Evolutionary conservation across 2,888 invertebrate species (phyloP), one percentile per base, ranked within the genome.

Genomic region (Polydrusus tereticollis): DNA sequence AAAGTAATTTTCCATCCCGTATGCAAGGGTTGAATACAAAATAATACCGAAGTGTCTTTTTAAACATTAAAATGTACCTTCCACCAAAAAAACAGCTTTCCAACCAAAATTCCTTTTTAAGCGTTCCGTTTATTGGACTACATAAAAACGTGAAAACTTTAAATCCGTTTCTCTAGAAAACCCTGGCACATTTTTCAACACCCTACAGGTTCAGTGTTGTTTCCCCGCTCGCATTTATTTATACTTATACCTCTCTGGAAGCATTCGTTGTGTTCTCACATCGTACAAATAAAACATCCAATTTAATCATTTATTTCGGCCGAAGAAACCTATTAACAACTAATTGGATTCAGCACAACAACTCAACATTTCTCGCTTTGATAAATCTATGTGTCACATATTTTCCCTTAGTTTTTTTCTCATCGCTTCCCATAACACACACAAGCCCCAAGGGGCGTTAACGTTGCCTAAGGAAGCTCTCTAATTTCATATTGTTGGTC

Each of bases 401-500:
- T 55, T 57, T 52, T 52, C 20, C 36, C 21, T 23, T 12, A 41
- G 18, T 33, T 60, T 63, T 70, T 70, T 70, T 68, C n/a, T 62
- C 52, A 68, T 68, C 68, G 59, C 68, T 55, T 64, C 66, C 18
- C 38, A 45, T 47, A 60, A 71, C 47, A 65, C 65, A 65, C 65
- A 65, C 52, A 57, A 59, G 50, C 65, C 63, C 71, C 59, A 14
- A 43, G 55, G 41, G 65, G 21, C 45, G 26, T 23, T 50, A 73
- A 64, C 68, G 57, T 64, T 36, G 23, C 66, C 75, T 36, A 63
- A 68, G 74, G 72, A 76, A 71, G 75, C 72, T 66, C 74, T 78
- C 77, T 77, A 78, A 78, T 78, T 77, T 75, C 76, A 77, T 77
- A 78, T 77, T 78, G 78, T 78, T 73, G 75, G 78, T 76, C 76